Conservation (phyloP, 2,113 vertebrate species). For the Bos indicus region DNA sequence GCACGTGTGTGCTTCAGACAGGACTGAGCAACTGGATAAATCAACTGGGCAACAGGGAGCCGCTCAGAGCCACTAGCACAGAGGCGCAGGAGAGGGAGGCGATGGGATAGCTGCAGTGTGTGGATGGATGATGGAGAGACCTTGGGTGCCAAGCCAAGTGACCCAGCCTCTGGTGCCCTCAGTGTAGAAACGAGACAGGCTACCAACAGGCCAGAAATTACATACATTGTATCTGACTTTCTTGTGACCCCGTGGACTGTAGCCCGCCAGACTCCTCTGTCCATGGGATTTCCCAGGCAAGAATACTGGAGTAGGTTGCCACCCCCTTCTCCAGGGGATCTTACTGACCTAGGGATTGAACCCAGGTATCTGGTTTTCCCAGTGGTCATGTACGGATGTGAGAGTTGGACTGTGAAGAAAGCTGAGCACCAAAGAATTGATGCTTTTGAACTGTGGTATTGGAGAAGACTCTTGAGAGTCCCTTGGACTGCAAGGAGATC, state of each 20-base stretch:
- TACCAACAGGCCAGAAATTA: slow-evolving; percentile 63
- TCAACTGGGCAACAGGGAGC: neutral
- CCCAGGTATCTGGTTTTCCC: neutral
- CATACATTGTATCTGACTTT: neutral
- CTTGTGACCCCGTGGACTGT: neutral
- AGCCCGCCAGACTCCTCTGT: neutral
- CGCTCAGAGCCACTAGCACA: fast-evolving
- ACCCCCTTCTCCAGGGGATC: neutral
- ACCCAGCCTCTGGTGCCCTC: neutral
- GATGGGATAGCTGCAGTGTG: fast-evolving
- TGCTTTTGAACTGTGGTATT: too few species aligned
- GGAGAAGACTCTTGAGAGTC: too few species aligned
- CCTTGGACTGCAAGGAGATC: too few species aligned
- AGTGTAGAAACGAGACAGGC: neutral
- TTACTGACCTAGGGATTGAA: neutral
- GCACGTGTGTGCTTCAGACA: fast-evolving
- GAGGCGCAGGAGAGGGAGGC: neutral
- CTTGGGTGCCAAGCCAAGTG: neutral
- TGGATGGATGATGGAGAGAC: neutral
- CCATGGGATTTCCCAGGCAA: neutral
- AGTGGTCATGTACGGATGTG: too few species aligned
- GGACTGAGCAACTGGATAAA: neutral
- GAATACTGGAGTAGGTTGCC: neutral
- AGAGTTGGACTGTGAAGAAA: too few species aligned
- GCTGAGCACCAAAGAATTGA: fast-evolving